Percentiles rank a stretch among this genome's conserved stretches.
phyloP scores from a whole-genome alignment of 2,113 vertebrate genomes.

The Copsychus sechellarum region DNA sequence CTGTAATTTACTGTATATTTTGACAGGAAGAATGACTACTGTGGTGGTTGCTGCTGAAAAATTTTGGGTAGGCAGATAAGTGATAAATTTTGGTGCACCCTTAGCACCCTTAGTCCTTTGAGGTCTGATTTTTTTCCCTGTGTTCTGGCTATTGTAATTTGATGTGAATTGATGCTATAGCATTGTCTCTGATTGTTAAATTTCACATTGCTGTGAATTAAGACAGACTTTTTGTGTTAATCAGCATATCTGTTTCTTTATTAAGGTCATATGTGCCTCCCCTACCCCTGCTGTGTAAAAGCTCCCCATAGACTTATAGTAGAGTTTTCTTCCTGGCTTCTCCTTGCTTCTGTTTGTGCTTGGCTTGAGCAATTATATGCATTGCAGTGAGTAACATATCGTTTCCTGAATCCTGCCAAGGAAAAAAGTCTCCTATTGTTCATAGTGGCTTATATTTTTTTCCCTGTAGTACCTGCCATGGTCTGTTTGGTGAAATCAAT shows the following conservation, averaged over 20 bases:
- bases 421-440: neutral
- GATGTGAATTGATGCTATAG: neutral
- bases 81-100: neutral
- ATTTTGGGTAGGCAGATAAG: neutral
- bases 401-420: neutral
- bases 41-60: neutral
- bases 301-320: neutral
- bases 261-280: neutral
- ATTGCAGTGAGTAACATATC: neutral
- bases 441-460: neutral
- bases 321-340: neutral
- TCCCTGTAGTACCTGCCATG: neutral
- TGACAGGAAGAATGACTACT: neutral
- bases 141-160: neutral
- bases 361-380: neutral
- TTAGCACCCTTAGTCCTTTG: neutral
- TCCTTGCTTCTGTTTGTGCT: neutral
- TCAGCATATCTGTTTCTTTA: neutral
- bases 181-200: neutral
- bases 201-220: neutral
- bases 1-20: neutral
- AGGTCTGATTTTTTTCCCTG: neutral
- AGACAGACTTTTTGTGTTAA: neutral
- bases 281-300: neutral
- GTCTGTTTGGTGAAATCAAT: neutral